Conservation (phyloP, 2,888 invertebrate species). For the Trichacis sp. region DNA sequence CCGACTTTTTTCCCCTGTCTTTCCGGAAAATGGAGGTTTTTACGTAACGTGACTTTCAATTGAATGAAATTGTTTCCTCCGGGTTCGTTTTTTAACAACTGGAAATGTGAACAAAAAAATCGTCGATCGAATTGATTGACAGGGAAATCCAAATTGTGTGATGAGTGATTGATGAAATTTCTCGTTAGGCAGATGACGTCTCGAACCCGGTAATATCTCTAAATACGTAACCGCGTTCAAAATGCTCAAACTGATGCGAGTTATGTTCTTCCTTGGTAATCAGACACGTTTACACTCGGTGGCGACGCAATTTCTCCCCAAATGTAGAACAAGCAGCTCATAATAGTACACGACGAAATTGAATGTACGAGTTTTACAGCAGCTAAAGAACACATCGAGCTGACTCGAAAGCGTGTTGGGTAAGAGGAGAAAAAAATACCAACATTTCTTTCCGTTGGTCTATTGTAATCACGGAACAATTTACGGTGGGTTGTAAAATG, state of each 20-base stretch:
- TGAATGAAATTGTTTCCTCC: too few species aligned
- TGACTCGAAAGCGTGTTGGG: not conserved
- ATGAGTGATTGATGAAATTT: too few species aligned
- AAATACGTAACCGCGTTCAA: not conserved
- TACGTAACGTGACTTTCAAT: too few species aligned
- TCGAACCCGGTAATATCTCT: not conserved
- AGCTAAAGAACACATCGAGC: conserved; percentile 6
- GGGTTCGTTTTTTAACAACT: too few species aligned
- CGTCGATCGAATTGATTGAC: too few species aligned
- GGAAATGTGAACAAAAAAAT: too few species aligned
- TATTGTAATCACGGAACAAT: not conserved
- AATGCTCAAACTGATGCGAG: not conserved
- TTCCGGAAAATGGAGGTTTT: too few species aligned
- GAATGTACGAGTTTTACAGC: conserved; percentile 19
- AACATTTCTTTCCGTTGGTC: not conserved
- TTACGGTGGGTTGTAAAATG: not conserved
- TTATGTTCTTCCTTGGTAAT: conserved; percentile 7
- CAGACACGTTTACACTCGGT: conserved; percentile 12
- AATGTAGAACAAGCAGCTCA: conserved; percentile 23
- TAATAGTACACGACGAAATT: conserved; percentile 16
- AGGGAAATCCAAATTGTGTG: too few species aligned
- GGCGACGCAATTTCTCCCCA: conserved; percentile 22
- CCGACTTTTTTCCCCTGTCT: too few species aligned
- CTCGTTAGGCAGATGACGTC: too few species aligned
- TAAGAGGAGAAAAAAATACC: not conserved